Evolutionary conservation across 2,113 vertebrate species (phyloP).

Genomic region (Crocuta crocuta): DNA sequence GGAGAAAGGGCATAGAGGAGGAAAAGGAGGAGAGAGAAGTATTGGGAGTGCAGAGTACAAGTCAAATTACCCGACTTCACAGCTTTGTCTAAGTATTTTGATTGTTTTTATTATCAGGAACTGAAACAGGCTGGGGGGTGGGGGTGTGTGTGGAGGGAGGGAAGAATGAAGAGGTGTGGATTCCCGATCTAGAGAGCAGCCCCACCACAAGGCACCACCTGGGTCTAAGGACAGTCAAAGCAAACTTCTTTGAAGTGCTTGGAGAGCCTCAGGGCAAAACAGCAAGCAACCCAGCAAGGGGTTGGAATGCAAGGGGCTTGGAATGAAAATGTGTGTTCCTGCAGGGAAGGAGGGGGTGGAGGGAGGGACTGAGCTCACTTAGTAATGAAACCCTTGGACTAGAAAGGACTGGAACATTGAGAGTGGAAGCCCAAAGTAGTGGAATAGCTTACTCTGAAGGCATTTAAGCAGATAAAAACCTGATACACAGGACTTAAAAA

Average conservation of each 20-base stretch:
- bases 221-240: conserved; percentile 8
- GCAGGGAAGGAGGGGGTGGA: neutral
- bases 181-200: neutral
- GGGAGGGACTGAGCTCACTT: neutral
- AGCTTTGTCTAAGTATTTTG: neutral
- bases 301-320: neutral
- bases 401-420: neutral
- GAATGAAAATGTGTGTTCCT: neutral
- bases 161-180: neutral
- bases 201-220: neutral
- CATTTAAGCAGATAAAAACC: neutral
- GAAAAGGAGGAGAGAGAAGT: neutral
- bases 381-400: neutral
- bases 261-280: conserved; percentile 38
- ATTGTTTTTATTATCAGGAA: neutral
- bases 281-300: neutral
- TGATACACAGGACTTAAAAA: neutral
- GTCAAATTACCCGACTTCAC: neutral
- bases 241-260: conserved; percentile 51
- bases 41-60: neutral
- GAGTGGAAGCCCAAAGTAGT: neutral
- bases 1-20: neutral
- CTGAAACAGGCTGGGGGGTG: neutral
- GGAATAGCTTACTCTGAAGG: neutral
- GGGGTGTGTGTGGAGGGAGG: too few species aligned